phyloP scores from a whole-genome alignment of 2,113 vertebrate species.

The Theropithecus gelada region DNA sequence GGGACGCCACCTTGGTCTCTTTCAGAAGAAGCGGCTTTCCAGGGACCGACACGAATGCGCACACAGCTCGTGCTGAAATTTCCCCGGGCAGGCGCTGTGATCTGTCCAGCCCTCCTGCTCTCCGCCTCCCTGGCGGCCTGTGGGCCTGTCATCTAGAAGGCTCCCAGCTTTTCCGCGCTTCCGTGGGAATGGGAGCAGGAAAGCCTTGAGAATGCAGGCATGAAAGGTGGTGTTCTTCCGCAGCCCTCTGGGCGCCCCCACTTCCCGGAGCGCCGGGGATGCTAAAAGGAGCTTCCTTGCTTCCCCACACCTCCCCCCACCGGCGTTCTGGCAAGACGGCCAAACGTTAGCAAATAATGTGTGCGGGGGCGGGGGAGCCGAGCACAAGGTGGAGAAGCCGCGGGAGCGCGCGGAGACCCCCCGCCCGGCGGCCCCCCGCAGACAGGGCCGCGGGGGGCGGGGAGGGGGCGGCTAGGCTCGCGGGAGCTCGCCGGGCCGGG shows the following conservation, averaged over 20 bases:
- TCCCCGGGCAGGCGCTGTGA: constrained; percentile 32
- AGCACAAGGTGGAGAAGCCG: not conserved
- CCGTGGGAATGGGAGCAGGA: constrained; percentile 31
- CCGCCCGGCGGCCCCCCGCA: constrained; percentile 3
- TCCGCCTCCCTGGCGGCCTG: constrained; percentile 35
- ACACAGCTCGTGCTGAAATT: not conserved
- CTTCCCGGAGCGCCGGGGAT: not conserved
- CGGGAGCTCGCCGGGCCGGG: constrained; percentile 29
- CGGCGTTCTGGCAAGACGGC: not conserved
- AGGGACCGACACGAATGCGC: not conserved
- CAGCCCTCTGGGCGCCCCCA: not conserved
- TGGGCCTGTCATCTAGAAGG: constrained; percentile 44
- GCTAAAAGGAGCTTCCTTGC: not conserved
- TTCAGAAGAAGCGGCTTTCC: constrained; percentile 53
- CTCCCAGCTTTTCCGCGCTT: constrained; percentile 37
- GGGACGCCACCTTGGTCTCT: constrained; percentile 56
- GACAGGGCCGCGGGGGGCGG: not conserved
- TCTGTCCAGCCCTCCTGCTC: constrained; percentile 34
- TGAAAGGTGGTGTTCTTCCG: not conserved
- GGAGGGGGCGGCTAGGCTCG: constrained; percentile 20
- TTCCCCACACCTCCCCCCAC: not conserved
- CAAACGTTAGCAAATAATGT: not conserved
- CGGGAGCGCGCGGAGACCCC: not conserved
- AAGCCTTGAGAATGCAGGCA: not conserved
- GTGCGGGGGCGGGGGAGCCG: not conserved